Evolutionary conservation across 2,113 vertebrate species (phyloP).

Genomic region (Aegypius monachus): DNA sequence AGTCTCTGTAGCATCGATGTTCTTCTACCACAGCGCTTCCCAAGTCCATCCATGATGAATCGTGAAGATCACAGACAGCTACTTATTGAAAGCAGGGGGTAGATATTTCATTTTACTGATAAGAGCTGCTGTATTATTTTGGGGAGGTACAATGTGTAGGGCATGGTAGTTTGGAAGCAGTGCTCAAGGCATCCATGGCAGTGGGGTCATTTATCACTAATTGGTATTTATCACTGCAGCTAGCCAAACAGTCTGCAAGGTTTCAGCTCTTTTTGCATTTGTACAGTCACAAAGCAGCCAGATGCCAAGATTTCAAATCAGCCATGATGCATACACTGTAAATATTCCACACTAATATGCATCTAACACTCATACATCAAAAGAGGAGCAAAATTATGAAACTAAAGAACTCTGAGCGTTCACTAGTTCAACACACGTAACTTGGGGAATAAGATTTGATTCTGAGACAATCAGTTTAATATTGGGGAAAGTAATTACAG

Average conservation of each 20-base stretch:
- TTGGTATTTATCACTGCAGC: background rate
- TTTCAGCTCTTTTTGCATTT: background rate
- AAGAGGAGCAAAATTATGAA: background rate
- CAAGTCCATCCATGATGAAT: background rate
- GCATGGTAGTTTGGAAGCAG: background rate
- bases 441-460: background rate
- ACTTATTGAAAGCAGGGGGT: background rate
- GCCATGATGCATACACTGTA: background rate
- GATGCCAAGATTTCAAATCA: background rate
- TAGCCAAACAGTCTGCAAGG: background rate
- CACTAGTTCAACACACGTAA: background rate
- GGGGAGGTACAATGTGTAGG: background rate
- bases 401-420: background rate
- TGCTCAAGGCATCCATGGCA: background rate
- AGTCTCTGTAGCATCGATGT: background rate
- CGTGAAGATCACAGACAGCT: background rate
- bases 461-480: background rate
- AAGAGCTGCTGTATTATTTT: background rate
- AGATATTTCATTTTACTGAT: background rate
- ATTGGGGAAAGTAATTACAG: background rate
- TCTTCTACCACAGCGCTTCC: background rate
- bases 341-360: background rate
- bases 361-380: background rate
- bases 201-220: background rate
- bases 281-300: background rate